Conservation (phyloP, 2,113 vertebrate genomes). For the Panurus biarmicus region DNA sequence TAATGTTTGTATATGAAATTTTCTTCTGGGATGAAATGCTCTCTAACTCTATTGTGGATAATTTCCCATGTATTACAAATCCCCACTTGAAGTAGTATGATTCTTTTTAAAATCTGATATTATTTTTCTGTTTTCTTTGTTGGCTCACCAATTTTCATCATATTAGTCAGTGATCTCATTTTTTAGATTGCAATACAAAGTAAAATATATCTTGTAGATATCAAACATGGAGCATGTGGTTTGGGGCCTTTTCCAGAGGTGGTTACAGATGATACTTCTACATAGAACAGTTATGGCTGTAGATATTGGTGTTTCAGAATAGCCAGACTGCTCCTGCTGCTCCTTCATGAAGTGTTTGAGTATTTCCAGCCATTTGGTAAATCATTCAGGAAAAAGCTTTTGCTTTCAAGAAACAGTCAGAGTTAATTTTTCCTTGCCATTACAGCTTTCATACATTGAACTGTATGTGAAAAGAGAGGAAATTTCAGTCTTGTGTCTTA, state of each 20-base stretch:
- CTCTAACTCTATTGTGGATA: background rate
- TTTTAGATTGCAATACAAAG: background rate
- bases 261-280: background rate
- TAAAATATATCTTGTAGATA: background rate
- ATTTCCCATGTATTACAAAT: background rate
- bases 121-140: background rate
- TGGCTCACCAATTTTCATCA: background rate
- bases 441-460: background rate
- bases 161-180: background rate
- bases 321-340: background rate
- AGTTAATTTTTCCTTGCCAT: background rate
- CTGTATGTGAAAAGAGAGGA: background rate
- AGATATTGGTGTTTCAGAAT: background rate
- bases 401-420: background rate
- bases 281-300: background rate
- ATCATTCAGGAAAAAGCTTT: background rate
- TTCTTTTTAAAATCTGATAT: background rate
- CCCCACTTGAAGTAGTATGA: background rate
- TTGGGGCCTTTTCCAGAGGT: background rate
- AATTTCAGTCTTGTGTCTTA: background rate
- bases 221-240: background rate
- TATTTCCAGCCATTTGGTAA: background rate
- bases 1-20: background rate
- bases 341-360: background rate
- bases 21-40: background rate